Conservation (phyloP, 2,888 invertebrate genomes). For the Lutraria lutraria region DNA sequence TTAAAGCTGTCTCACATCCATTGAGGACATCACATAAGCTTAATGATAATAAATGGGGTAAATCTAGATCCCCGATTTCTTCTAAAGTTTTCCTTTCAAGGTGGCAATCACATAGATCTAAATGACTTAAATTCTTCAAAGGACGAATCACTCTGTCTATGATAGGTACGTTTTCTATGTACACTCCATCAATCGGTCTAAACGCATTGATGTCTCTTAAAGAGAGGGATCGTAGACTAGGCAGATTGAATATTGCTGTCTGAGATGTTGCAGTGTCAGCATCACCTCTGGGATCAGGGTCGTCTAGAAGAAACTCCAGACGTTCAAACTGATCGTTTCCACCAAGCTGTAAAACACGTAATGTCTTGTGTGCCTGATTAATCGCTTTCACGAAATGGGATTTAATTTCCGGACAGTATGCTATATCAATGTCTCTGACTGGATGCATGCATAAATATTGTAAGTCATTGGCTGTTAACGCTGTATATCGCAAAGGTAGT, state of each 20-base stretch:
- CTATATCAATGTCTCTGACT: slow-evolving; percentile 91
- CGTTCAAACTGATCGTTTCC: slow-evolving; percentile 65
- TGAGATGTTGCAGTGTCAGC: slow-evolving; percentile 3
- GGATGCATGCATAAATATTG: slow-evolving; percentile 91
- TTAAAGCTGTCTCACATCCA: slow-evolving; percentile 88
- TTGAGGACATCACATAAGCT: slow-evolving; percentile 93
- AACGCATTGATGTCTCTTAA: slow-evolving; percentile 71
- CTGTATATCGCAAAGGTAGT: slow-evolving; percentile 72
- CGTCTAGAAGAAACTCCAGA: slow-evolving; percentile 51
- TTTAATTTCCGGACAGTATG: slow-evolving; percentile 90
- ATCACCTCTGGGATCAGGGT: slow-evolving; percentile 32
- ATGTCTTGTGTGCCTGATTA: slow-evolving; percentile 88
- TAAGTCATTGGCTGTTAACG: slow-evolving; percentile 91
- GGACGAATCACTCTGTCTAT: slow-evolving; percentile 89
- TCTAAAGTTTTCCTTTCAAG: slow-evolving; percentile 88
- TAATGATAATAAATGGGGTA: slow-evolving; percentile 91
- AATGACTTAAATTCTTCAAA: slow-evolving; percentile 89
- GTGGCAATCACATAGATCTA: slow-evolving; percentile 91
- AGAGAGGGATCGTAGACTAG: slow-evolving; percentile 67
- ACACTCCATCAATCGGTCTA: slow-evolving; percentile 54
- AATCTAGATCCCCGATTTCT: slow-evolving; percentile 89
- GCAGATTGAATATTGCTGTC: slow-evolving; percentile 63
- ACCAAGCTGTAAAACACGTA: slow-evolving; percentile 91
- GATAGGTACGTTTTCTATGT: slow-evolving; percentile 61
- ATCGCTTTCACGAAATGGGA: slow-evolving; percentile 61